Evolutionary conservation across 2,113 vertebrate species (phyloP).

Genomic region (Gallinago undulata): DNA sequence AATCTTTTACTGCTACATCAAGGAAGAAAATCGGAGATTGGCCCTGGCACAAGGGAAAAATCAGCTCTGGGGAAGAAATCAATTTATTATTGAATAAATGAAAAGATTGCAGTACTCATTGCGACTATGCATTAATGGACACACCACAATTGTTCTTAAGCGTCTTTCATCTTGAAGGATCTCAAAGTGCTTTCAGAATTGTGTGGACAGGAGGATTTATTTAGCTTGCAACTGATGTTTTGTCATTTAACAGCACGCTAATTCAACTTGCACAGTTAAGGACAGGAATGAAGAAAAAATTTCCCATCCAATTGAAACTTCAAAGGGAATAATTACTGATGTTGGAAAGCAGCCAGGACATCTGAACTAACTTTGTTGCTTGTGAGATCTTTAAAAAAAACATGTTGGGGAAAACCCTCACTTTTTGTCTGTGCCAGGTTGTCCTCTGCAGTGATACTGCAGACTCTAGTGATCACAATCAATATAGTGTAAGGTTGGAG

Average conservation of each 20-base stretch:
- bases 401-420: not conserved
- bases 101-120: not conserved
- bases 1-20: not conserved
- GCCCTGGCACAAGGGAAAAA: not conserved
- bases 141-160: not conserved
- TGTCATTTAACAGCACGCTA: not conserved
- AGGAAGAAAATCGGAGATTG: not conserved
- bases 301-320: not conserved
- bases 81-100: slow-evolving; percentile 42
- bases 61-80: slow-evolving; percentile 4
- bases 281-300: not conserved
- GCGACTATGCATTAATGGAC: not conserved
- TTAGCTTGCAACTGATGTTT: not conserved
- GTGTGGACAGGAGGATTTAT: slow-evolving; percentile 1
- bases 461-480: not conserved
- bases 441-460: not conserved
- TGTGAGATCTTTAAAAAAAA: not conserved
- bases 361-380: not conserved
- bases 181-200: not conserved
- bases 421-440: not conserved
- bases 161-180: not conserved
- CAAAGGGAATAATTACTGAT: not conserved
- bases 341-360: not conserved
- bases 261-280: not conserved
- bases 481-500: not conserved